Conservation (phyloP, 2,113 vertebrate genomes). For the Callopanchax toddi region DNA sequence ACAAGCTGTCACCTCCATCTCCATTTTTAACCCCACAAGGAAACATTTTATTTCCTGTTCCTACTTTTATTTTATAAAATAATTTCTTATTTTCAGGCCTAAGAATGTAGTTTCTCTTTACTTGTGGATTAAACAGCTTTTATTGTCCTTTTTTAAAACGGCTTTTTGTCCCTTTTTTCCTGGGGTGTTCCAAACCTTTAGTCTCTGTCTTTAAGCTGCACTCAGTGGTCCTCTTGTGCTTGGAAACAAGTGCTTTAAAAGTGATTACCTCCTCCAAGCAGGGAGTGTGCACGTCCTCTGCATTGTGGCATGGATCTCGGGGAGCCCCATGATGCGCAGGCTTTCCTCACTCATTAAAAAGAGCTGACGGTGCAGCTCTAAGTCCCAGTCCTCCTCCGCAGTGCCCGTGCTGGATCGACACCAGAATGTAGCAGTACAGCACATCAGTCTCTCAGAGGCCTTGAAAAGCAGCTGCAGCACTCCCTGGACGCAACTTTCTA, state of each 20-base stretch:
- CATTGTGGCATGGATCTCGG: constrained; percentile 57
- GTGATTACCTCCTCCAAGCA: constrained; percentile 49
- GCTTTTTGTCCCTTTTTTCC: constrained; percentile 1
- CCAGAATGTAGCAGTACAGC: constrained; percentile 54
- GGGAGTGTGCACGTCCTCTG: constrained; percentile 44
- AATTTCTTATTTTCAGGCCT: constrained; percentile 23
- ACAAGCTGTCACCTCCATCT: constrained; percentile 1
- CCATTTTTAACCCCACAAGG: not conserved
- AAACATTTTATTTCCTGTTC: constrained; percentile 3
- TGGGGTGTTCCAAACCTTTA: constrained; percentile 8
- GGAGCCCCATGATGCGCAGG: constrained; percentile 62
- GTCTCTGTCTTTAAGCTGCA: constrained; percentile 20
- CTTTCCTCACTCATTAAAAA: constrained; percentile 72
- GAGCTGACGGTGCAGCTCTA: constrained; percentile 68
- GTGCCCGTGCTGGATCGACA: constrained; percentile 66
- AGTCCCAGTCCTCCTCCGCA: constrained; percentile 65
- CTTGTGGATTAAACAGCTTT: constrained; percentile 14
- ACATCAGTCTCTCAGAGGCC: constrained; percentile 44
- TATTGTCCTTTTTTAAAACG: constrained; percentile 1
- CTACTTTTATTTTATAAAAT: not conserved
- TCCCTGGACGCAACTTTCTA: constrained; percentile 19
- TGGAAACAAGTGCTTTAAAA: constrained; percentile 41
- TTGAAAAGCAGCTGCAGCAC: constrained; percentile 42
- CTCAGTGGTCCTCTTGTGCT: constrained; percentile 23
- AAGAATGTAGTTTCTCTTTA: too few species aligned